These are phyloP conservation scores for Asbolus verrucosus DNA, from an alignment of 1,140 invertebrate genomes.

Conservation along the genomic window DNA sequence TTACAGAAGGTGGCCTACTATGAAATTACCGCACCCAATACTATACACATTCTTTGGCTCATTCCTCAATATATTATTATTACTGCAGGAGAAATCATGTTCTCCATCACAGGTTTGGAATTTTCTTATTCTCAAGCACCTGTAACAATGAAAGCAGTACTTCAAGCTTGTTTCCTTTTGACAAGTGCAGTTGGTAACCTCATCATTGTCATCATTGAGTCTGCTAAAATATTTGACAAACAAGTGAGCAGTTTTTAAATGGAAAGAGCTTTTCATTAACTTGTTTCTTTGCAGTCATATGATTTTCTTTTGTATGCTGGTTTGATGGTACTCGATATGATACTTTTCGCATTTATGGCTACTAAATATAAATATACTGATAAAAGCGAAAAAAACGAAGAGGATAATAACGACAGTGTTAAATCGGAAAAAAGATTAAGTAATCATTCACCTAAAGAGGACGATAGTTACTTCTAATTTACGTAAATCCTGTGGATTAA, in stretches of 20 bases:
- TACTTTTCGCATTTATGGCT: conserved; percentile 84
- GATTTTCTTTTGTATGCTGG: conserved; percentile 92
- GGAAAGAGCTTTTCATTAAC: neutral
- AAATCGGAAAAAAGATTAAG: conserved; percentile 13
- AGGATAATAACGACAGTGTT: conserved; percentile 1
- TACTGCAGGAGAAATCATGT: conserved; percentile 86
- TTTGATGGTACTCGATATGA: conserved; percentile 85
- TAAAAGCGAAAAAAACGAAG: conserved; percentile 50
- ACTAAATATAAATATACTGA: conserved; percentile 76
- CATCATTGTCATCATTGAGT: conserved; percentile 86
- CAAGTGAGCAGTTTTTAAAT: conserved; percentile 68
- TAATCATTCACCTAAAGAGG: neutral
- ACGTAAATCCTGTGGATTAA: conserved; percentile 2
- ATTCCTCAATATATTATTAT: conserved; percentile 90
- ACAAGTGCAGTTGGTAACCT: conserved; percentile 93
- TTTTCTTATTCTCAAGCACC: conserved; percentile 94
- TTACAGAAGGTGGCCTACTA: conserved; percentile 38
- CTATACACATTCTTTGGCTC: conserved; percentile 84
- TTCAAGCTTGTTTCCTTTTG: conserved; percentile 90
- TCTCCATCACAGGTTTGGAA: conserved; percentile 91
- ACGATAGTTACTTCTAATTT: conserved; percentile 1
- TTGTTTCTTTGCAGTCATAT: conserved; percentile 70
- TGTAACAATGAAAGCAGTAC: conserved; percentile 89
- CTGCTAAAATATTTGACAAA: conserved; percentile 69
- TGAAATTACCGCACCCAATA: conserved; percentile 74